phyloP scores from a whole-genome alignment of 92 coral and sea anemone genomes.

The Epizoanthus illoricatus region DNA sequence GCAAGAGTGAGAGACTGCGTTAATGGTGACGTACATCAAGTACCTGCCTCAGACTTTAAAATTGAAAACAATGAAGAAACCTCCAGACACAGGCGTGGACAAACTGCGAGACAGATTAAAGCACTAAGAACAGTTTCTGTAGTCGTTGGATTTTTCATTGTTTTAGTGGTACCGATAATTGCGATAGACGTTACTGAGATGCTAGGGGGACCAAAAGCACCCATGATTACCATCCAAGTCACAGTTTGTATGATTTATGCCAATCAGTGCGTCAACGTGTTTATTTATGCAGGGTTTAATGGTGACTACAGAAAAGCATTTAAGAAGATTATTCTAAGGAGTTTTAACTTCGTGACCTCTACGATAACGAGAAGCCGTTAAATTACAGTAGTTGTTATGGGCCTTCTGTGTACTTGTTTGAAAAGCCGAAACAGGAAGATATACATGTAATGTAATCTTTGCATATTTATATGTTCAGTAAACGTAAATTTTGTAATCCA shows the following conservation, averaged over 20 bases:
- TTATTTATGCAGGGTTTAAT: conserved; percentile 78
- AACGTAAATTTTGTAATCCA: too few species aligned
- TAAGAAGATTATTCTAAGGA: conserved; percentile 47
- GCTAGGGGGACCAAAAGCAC: conserved; percentile 55
- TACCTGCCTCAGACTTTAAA: conserved; percentile 1
- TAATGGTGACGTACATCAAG: not conserved
- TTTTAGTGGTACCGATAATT: conserved; percentile 68
- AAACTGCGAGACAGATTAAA: conserved; percentile 49
- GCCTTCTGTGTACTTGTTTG: too few species aligned
- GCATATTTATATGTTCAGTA: too few species aligned
- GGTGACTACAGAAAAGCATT: conserved; percentile 66
- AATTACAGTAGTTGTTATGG: not conserved
- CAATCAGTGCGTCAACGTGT: conserved; percentile 72
- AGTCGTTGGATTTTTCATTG: conserved; percentile 69
- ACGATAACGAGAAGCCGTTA: not conserved
- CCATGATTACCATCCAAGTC: conserved; percentile 39
- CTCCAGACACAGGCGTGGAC: not conserved
- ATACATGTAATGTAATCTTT: too few species aligned
- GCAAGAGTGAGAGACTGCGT: not conserved
- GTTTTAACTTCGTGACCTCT: conserved; percentile 3
- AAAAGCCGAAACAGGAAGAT: too few species aligned
- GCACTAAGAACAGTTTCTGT: conserved; percentile 65
- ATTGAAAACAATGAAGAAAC: not conserved
- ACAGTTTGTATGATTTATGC: conserved; percentile 80
- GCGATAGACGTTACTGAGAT: conserved; percentile 65